A percentile compares a stretch with the other conserved stretches of the same genome.
Evolutionary conservation across 2,797 vertebrate genomes (phyloP).

Genomic region (Pelochelys cantorii): DNA sequence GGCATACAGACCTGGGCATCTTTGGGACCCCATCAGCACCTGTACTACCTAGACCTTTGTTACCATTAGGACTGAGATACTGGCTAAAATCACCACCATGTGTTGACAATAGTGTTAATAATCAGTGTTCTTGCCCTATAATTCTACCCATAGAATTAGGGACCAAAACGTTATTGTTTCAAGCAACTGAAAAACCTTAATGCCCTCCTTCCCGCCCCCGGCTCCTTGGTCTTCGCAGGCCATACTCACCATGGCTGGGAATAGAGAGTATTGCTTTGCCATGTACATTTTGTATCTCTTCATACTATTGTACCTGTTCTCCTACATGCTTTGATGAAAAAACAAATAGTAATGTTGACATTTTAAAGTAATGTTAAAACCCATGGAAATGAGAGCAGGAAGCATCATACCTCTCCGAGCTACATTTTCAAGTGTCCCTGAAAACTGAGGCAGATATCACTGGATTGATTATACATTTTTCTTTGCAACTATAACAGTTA

Average conservation of each 20-base stretch:
- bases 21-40: not conserved
- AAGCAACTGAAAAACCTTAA: too few relatives aligned
- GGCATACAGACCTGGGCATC: not conserved
- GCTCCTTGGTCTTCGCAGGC: too few relatives aligned
- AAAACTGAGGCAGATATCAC: not conserved
- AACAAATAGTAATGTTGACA: not conserved
- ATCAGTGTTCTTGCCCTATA: not conserved
- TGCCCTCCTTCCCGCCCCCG: too few relatives aligned
- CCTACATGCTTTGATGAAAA: not conserved
- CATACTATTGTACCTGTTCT: not conserved
- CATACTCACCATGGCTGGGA: not conserved
- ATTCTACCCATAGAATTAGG: not conserved
- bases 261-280: not conserved
- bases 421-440: not conserved
- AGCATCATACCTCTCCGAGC: not conserved
- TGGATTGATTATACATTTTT: not conserved
- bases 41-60: not conserved
- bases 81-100: not conserved
- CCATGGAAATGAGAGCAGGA: not conserved
- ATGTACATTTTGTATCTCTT: not conserved
- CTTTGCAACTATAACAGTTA: slow-evolving; percentile 3
- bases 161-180: too few relatives aligned
- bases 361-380: not conserved
- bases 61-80: not conserved
- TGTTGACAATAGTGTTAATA: not conserved